phyloP scores from a whole-genome alignment of 2,888 invertebrate genomes.

The Lumbricus terrestris region DNA sequence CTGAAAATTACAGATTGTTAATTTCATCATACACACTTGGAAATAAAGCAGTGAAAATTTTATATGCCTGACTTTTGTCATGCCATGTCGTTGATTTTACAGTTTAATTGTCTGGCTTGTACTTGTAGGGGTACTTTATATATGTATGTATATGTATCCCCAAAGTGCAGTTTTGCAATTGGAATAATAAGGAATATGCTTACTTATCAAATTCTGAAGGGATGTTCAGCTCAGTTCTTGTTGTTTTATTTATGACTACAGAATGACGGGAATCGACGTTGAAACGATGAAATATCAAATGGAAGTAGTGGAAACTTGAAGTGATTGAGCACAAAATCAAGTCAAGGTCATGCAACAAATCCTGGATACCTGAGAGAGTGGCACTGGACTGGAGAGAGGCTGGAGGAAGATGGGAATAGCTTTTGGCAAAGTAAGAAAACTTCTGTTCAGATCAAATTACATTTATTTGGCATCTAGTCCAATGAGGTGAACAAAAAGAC shows the following conservation, averaged over 20 bases:
- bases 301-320: neutral
- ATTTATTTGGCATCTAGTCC: no score
- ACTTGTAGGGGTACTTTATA: no score
- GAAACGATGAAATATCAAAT: neutral
- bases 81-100: no score
- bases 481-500: no score
- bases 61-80: neutral
- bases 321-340: slow-evolving; percentile 16
- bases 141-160: no score
- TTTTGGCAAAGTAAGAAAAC: slow-evolving; percentile 16
- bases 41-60: neutral
- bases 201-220: neutral
- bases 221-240: neutral
- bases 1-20: no score
- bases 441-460: no score
- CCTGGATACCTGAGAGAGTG: slow-evolving; percentile 18
- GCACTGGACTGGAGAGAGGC: slow-evolving; percentile 25
- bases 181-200: no score
- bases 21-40: neutral
- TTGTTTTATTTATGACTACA: neutral
- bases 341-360: neutral
- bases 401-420: neutral
- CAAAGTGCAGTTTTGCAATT: no score
- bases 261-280: neutral
- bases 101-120: neutral